Base-by-base conservation (phyloP, 2,113 vertebrate species). In the Neofelis nebulosa region DNA sequence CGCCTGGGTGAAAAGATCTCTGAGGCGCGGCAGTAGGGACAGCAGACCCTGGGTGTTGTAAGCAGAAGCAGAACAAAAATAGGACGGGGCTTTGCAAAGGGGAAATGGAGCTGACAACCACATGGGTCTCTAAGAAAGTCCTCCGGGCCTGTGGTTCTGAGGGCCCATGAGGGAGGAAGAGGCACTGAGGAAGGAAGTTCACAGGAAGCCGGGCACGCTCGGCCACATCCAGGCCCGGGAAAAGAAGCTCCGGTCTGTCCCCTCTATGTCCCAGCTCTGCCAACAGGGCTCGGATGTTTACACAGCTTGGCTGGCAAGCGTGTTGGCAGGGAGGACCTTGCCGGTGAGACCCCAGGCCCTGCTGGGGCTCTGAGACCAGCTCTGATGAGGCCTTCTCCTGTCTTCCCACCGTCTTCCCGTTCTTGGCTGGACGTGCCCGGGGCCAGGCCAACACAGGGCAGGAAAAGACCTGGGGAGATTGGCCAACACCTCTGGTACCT, bases 291-390 rank as follows among this genome's bases (percentile, higher is more conserved):
- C 3, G 0, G 81, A 15, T 95, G 96, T 94, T 97, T 92, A 96
- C 87, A 90, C 97, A 97, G 97, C 94, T 95, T 96, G 94, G 82
- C 73, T 97, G 97, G 97, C 69, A 76, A 57, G 89, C 0, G 0
- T 8, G 38, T 16, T 94, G 93, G 89, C 96, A 93, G 48, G 0
- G 27, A 48, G 63, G n/a, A 29, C 71, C 79, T 57, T 15, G 95
- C 89, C 78, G 23, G 66, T 33, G 84, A 79, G 55, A 48, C 4
- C 0, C 21, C 5, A 41, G 86, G 78, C 63, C 95, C 86, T 83
- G 86, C 89, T 88, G 83, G 69, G 89, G 36, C 66, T 52, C 27
- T 0, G 69, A 68, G 90, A 78, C 38, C 79, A 15, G 61, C 55
- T 41, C 76, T 0, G 0, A 36, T 4, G 82, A 52, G 82, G 73